Evolutionary conservation across 2,113 vertebrate species (phyloP), one percentile per base, ranked within the genome.

Genomic region (Mirza zaza): DNA sequence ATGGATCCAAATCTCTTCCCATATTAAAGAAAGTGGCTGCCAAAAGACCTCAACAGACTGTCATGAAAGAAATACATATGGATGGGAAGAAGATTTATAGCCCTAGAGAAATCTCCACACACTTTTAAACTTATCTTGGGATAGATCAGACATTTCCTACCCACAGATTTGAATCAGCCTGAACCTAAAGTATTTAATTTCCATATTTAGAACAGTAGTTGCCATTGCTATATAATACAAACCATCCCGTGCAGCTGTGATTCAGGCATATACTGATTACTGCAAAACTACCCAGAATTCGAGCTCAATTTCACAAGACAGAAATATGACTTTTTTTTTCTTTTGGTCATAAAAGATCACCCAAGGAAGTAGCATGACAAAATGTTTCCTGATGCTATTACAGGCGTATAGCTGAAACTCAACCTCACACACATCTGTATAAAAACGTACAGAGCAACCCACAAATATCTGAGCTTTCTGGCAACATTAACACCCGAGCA

Each of bases 291-390:
- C 90, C 95, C 95, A 96, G 96, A 97, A 97, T 96, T 95, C 85
- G 34, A 98, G 97, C 96, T 98, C 97, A 97, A 98, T 98, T 98
- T 98, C 98, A 98, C 96, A 97, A 98, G 98, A 98, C 97, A 98
- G 98, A 98, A 98, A 96, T 59, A 96, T 23, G 83, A 97, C 95
- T 95, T 98, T 97, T 97, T 97, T 97, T 34, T 61, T 27, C 79
- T 92, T 94, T 96, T 83, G 57, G 98, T 98, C 98, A 97, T 96
- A 97, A 98, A 98, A 98, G 97, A 98, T 98, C 96, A 98, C 97
- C 97, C 98, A 98, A 98, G 97, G 98, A 98, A 98, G 98, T 68
- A 98, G 98, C 98, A 98, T 97, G 98, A 98, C 98, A 98, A 98
- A 98, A 98, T 92, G 97, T 94, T 99, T 98, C 98, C 98, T 98